Evolutionary conservation across 2,888 invertebrate species (phyloP).

Genomic region (Papilio demoleus): DNA sequence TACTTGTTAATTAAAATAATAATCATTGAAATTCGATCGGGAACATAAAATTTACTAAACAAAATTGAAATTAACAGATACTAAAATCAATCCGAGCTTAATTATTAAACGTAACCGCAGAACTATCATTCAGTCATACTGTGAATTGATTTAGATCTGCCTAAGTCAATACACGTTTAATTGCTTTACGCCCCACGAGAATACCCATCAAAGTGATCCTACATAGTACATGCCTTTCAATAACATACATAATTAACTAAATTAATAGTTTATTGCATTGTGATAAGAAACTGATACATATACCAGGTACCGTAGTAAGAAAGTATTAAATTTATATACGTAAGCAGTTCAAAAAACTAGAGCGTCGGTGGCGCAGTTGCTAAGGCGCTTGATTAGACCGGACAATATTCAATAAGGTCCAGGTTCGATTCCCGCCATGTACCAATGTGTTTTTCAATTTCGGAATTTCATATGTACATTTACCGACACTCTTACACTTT

Average conservation of each 20-base stretch:
- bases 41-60: neutral
- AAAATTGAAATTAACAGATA: neutral
- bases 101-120: constrained; percentile 25
- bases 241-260: constrained; percentile 24
- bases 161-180: constrained; percentile 35
- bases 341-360: no score
- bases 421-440: no score
- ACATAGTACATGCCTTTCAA: constrained; percentile 22
- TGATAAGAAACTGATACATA: neutral
- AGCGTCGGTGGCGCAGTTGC: no score
- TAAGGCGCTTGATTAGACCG: no score
- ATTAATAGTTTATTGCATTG: constrained; percentile 15
- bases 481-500: no score
- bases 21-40: neutral
- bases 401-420: no score
- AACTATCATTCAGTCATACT: constrained; percentile 18
- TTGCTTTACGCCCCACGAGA: constrained; percentile 31
- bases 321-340: no score
- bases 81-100: constrained; percentile 27
- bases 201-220: constrained; percentile 25
- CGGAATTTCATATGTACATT: no score
- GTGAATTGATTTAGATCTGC: constrained; percentile 35
- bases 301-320: no score
- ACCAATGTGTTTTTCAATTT: no score
- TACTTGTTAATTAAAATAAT: no score